Conservation (phyloP, 2,797 vertebrate species). For the Uromys caudimaculatus region DNA sequence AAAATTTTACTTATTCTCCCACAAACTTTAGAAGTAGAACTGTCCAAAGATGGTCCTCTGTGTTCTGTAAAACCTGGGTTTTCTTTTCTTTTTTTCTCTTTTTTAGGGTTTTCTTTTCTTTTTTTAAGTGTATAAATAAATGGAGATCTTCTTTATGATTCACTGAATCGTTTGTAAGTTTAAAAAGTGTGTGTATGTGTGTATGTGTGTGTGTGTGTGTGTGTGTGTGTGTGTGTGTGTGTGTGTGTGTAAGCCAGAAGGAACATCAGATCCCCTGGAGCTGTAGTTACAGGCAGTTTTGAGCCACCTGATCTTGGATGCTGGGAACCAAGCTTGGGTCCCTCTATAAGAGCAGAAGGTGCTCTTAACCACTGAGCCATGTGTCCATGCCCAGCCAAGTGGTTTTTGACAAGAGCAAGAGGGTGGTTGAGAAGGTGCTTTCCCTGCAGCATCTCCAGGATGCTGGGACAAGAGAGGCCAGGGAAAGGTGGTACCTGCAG, state of each 20-base stretch:
- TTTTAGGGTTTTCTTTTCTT: too few relatives aligned
- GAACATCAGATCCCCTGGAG: neutral
- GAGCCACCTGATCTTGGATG: neutral
- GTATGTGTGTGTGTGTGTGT: neutral
- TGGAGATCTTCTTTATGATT: neutral
- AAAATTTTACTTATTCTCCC: neutral
- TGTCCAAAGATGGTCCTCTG: neutral
- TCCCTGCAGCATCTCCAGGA: neutral
- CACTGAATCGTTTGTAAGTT: neutral
- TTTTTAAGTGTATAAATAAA: neutral
- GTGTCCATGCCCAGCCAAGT: neutral
- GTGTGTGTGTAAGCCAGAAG: neutral
- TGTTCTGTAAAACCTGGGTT: neutral
- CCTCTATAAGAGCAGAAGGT: neutral
- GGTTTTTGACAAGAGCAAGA: neutral
- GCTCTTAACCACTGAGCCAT: neutral
- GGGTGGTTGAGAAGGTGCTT: fast-evolving
- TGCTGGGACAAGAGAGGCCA: neutral
- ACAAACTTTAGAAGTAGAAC: neutral
- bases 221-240: neutral
- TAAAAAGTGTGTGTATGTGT: neutral
- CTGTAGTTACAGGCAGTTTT: neutral
- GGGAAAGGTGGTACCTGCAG: neutral
- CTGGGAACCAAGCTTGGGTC: neutral
- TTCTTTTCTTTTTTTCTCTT: neutral